phyloP scores from a whole-genome alignment of 1,140 invertebrate species.

The Papilio dardanus region DNA sequence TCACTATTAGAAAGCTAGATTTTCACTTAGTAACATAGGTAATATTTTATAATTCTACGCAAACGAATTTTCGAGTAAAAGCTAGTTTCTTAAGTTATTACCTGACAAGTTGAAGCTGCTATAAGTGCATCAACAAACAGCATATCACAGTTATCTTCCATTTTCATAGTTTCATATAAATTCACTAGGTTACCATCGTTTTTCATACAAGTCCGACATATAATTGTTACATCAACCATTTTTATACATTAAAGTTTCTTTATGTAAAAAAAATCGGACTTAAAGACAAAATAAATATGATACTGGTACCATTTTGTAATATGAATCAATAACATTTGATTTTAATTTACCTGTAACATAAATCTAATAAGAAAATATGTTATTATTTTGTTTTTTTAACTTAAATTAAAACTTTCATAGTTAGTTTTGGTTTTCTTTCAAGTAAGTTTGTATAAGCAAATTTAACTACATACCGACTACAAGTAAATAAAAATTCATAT shows the following conservation, averaged over 20 bases:
- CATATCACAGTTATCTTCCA: slow-evolving; percentile 55
- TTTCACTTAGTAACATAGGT: too few species aligned
- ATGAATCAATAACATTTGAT: neutral
- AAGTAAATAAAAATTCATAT: neutral
- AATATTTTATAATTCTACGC: too few species aligned
- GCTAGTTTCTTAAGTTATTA: slow-evolving; percentile 43
- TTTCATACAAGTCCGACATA: slow-evolving; percentile 78
- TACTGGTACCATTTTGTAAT: neutral
- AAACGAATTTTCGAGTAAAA: too few species aligned
- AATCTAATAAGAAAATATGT: neutral
- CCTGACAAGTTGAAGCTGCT: slow-evolving; percentile 64
- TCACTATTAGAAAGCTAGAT: too few species aligned
- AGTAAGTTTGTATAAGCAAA: too few species aligned
- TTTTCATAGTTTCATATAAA: slow-evolving; percentile 63
- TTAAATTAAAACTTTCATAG: neutral
- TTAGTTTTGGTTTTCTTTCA: neutral
- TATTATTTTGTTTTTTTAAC: neutral
- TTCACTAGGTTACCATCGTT: slow-evolving; percentile 60
- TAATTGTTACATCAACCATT: slow-evolving; percentile 58
- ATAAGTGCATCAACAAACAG: slow-evolving; percentile 64
- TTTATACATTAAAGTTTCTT: slow-evolving; percentile 27
- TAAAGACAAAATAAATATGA: neutral
- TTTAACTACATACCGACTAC: neutral
- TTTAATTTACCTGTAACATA: neutral
- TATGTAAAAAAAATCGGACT: neutral